These are phyloP conservation scores for Girardia tigrina DNA, from an alignment of 2,888 invertebrate species.

Conservation along the genomic window DNA sequence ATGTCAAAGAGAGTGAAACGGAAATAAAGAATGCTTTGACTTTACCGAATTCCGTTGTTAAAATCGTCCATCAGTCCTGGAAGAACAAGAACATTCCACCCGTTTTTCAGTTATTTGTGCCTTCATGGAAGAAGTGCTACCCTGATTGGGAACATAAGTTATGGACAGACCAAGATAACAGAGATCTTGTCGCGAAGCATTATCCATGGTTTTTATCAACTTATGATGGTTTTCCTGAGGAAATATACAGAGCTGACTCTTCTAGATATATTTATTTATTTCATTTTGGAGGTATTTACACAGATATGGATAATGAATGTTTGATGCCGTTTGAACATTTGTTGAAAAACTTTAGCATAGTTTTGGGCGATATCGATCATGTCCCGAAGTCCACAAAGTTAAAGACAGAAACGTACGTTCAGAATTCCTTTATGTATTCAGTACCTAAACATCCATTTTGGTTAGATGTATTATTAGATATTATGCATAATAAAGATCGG, in stretches of 20 bases:
- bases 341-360: too few species aligned
- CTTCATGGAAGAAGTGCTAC: slow-evolving; percentile 20
- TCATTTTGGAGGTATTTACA: slow-evolving; percentile 28
- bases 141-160: slow-evolving; percentile 47
- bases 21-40: too few species aligned
- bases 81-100: background rate
- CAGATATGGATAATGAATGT: background rate
- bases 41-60: too few species aligned
- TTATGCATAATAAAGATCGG: too few species aligned
- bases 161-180: slow-evolving; percentile 46
- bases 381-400: too few species aligned
- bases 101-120: background rate
- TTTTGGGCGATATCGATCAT: too few species aligned
- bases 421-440: too few species aligned
- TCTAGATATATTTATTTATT: slow-evolving; percentile 25
- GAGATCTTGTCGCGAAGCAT: slow-evolving; percentile 41
- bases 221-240: slow-evolving; percentile 42
- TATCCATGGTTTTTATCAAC: slow-evolving; percentile 41
- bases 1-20: too few species aligned
- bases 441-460: too few species aligned
- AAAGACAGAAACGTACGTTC: too few species aligned
- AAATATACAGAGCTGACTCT: slow-evolving; percentile 43
- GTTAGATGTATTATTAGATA: too few species aligned
- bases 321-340: too few species aligned
- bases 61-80: slow-evolving; percentile 20